Evolutionary conservation across 35 echinoderm and acorn worm species (phyloP).

Genomic region (Amphiura filiformis): DNA sequence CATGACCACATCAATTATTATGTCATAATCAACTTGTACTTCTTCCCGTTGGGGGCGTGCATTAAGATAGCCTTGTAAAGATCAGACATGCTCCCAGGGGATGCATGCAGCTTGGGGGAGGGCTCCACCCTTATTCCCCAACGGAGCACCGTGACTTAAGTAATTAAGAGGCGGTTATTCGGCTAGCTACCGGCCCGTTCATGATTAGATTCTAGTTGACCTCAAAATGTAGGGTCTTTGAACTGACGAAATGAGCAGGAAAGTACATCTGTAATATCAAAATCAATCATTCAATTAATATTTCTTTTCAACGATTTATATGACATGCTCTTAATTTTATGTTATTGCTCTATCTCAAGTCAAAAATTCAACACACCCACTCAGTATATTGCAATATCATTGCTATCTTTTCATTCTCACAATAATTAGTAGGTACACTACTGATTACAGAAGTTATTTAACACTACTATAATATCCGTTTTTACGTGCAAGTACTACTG

Average conservation of each 20-base stretch:
- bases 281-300: not conserved
- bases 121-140: not conserved
- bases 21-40: no score
- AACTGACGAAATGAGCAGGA: not conserved
- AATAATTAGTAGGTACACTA: no score
- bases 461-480: no score
- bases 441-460: no score
- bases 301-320: no score
- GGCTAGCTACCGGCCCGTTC: not conserved
- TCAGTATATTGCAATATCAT: no score
- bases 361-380: no score
- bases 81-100: not conserved
- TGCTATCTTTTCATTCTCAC: no score
- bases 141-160: not conserved
- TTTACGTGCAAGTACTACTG: no score
- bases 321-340: no score
- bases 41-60: not conserved
- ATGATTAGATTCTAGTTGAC: not conserved
- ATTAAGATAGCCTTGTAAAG: not conserved
- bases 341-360: no score
- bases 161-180: not conserved
- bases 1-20: no score
- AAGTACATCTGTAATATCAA: not conserved
- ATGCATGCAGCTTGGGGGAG: not conserved
- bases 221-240: not conserved